Evolutionary conservation across 2,888 invertebrate species (phyloP).

Genomic region (Hyposoter didymator): DNA sequence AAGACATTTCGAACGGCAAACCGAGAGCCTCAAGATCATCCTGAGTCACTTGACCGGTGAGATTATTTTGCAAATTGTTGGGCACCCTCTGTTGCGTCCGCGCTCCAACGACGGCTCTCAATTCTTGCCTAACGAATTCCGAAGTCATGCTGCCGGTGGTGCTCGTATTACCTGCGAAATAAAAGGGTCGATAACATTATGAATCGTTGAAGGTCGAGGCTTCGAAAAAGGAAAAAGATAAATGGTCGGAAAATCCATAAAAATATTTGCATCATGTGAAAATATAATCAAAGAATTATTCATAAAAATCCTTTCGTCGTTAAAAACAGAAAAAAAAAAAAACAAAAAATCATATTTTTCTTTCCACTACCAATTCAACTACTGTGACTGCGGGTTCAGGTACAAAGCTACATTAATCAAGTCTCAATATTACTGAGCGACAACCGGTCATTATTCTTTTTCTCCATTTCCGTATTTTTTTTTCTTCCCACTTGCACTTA

Average conservation of each 20-base stretch:
- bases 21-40: slow-evolving; percentile 90
- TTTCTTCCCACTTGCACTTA: slow-evolving; percentile 49
- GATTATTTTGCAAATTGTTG: slow-evolving; percentile 82
- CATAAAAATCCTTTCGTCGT: slow-evolving; percentile 3
- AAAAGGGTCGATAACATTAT: slow-evolving; percentile 68
- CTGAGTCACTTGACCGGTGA: slow-evolving; percentile 85
- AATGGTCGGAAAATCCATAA: not conserved
- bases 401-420: slow-evolving; percentile 67
- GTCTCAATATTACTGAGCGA: slow-evolving; percentile 65
- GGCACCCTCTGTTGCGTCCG: slow-evolving; percentile 87
- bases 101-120: slow-evolving; percentile 94
- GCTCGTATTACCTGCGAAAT: slow-evolving; percentile 85
- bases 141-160: slow-evolving; percentile 88
- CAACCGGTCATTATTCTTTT: slow-evolving; percentile 52
- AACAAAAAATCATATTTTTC: slow-evolving; percentile 1
- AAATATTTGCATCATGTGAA: slow-evolving; percentile 20
- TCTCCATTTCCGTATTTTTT: slow-evolving; percentile 20
- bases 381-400: slow-evolving; percentile 61
- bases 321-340: slow-evolving; percentile 41
- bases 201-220: not conserved
- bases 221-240: slow-evolving; percentile 30
- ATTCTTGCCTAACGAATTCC: slow-evolving; percentile 96
- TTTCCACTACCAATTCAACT: slow-evolving; percentile 58
- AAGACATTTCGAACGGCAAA: slow-evolving; percentile 89
- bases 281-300: slow-evolving; percentile 1